Evolutionary conservation across 2,888 invertebrate species (phyloP), one percentile per base, ranked within the genome.

Genomic region (Pachycephus smyrnensis): DNA sequence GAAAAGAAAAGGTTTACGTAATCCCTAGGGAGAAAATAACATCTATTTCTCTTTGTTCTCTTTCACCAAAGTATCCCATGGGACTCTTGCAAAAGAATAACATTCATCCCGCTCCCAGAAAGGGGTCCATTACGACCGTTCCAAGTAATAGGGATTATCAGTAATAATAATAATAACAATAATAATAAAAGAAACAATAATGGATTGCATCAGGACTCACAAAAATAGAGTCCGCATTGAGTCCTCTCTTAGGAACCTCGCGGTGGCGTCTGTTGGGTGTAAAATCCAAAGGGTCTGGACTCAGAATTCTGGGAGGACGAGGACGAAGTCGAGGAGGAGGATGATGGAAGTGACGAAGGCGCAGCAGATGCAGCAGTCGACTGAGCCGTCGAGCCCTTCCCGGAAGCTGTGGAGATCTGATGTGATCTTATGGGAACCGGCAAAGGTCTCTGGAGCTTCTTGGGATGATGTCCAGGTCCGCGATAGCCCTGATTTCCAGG

Each of bases 401-500:
- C 69, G 69, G 69, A 69, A 32, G 31, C 15, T 32, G 75, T 84
- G 80, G 79, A 79, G 36, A 84, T 82, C 76, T 89, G 91, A 33
- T 91, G 90, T 0, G 90, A 88, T n/a, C 91, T 82, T 35, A 91
- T 85, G 4, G 91, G 91, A 3, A 91, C 91, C 69, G 89, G 91
- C 73, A 91, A 86, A 15, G 90, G 86, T 31, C 88, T 87, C 73
- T 90, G 91, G 32, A 87, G 81, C 75, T 88, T 89, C 76, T 88
- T 88, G 4, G 83, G 78, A 33, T 89, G 85, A 75, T 87, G 85
- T 32, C 80, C 79, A 1, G 93, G 91, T 3, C 94, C 93, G 32
- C 95, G 93, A 36, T 93, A 92, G 11, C 95, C 95, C 80, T 94
- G 94, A 87, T 95, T 93, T 0, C 94, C 92, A 0, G 95, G 95